phyloP scores from a whole-genome alignment of 1,140 invertebrate genomes.

The Tachypleus tridentatus region DNA sequence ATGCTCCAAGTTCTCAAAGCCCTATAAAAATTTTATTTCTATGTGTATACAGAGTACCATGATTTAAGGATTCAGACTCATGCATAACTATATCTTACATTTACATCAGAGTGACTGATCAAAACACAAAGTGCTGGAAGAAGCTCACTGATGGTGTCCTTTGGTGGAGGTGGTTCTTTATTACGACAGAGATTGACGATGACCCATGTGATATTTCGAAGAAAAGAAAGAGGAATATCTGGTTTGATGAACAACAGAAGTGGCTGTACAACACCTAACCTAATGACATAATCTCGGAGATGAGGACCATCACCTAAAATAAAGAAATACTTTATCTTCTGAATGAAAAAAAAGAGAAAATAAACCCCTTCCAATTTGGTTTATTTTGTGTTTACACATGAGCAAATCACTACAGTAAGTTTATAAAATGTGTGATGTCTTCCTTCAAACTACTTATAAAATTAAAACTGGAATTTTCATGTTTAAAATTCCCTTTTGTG shows the following conservation, averaged over 20 bases:
- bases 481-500: too few relatives aligned
- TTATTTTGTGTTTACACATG: too few relatives aligned
- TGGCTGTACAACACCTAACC: slow-evolving; percentile 33
- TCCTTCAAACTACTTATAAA: too few relatives aligned
- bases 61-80: slow-evolving; percentile 1
- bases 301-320: slow-evolving; percentile 48
- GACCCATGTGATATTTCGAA: slow-evolving; percentile 71
- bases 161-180: slow-evolving; percentile 73
- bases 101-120: slow-evolving; percentile 86
- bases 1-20: too few relatives aligned
- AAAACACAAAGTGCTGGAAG: slow-evolving; percentile 67
- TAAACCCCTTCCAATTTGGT: slow-evolving; percentile 9
- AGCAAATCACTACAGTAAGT: too few relatives aligned
- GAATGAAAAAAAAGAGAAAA: slow-evolving; percentile 13
- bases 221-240: slow-evolving; percentile 46
- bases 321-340: slow-evolving; percentile 1
- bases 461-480: too few relatives aligned
- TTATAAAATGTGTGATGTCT: too few relatives aligned
- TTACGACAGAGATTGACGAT: slow-evolving; percentile 85
- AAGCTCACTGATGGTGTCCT: slow-evolving; percentile 60
- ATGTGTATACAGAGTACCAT: background rate
- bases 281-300: slow-evolving; percentile 57
- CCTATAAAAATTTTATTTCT: too few relatives aligned
- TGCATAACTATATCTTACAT: slow-evolving; percentile 51
- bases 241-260: slow-evolving; percentile 34